A percentile compares a stretch with the other conserved stretches of the same genome.
Conservation (phyloP, 2,888 invertebrate species). For the Hirtodrosophila histrioides region DNA sequence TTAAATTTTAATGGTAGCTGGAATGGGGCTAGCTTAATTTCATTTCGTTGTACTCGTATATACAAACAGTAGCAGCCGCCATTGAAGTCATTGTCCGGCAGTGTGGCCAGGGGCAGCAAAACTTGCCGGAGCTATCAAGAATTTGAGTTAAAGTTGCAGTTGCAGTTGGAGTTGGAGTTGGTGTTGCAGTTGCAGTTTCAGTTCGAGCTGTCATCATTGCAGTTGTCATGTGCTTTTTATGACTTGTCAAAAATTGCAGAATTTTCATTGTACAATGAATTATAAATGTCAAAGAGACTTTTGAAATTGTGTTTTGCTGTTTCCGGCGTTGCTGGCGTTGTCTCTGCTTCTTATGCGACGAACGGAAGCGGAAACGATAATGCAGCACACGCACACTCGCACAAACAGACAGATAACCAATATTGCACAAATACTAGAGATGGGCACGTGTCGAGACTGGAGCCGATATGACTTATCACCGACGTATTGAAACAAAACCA, state of each 20-base stretch:
- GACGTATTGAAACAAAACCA: no score
- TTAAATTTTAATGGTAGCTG: conserved; percentile 48
- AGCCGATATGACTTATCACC: no score
- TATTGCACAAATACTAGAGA: not conserved
- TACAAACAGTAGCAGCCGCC: conserved; percentile 17
- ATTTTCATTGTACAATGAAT: conserved; percentile 74
- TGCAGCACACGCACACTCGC: conserved; percentile 16
- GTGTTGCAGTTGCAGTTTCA: conserved; percentile 7
- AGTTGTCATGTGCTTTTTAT: conserved; percentile 68
- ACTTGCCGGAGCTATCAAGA: conserved; percentile 6
- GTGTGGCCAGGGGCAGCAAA: conserved; percentile 25
- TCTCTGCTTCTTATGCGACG: conserved; percentile 53
- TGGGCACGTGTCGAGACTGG: no score
- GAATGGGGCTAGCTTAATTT: conserved; percentile 41
- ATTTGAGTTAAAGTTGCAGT: not conserved
- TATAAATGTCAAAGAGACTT: conserved; percentile 79
- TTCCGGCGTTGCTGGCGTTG: conserved; percentile 39
- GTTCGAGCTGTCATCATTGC: conserved; percentile 41
- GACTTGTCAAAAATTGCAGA: conserved; percentile 70
- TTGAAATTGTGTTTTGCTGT: conserved; percentile 65
- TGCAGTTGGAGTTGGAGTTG: conserved; percentile 5
- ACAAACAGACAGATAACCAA: conserved; percentile 2
- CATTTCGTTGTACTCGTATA: conserved; percentile 57
- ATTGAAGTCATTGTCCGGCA: conserved; percentile 39
- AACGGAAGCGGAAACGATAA: conserved; percentile 74